Percentiles rank a stretch among this genome's conserved stretches.
These are phyloP conservation scores for Oryzias celebensis DNA, from an alignment of 2,113 vertebrate genomes.

Conservation along the genomic window DNA sequence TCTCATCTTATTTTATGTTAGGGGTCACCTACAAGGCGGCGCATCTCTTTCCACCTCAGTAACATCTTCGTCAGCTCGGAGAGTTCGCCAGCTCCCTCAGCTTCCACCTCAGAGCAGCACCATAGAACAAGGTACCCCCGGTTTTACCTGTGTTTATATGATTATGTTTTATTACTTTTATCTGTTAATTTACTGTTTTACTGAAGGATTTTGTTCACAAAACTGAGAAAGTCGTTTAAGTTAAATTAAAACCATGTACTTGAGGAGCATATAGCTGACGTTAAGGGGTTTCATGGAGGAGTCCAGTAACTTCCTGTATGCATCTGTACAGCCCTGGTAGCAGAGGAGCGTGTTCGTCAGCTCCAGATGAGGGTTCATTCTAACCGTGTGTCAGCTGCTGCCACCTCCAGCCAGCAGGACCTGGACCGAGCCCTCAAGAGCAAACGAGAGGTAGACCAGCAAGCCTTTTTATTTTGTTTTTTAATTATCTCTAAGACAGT, in stretches of 20 bases:
- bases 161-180: too few relatives aligned
- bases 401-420: conserved; percentile 91
- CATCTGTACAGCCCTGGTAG: conserved; percentile 83
- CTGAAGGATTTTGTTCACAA: too few relatives aligned
- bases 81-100: conserved; percentile 92
- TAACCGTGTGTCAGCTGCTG: conserved; percentile 86
- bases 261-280: too few relatives aligned
- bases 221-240: too few relatives aligned
- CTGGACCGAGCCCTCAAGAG: conserved; percentile 85
- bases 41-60: conserved; percentile 82
- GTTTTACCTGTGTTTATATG: too few relatives aligned
- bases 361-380: conserved; percentile 93
- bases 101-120: conserved; percentile 92
- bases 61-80: conserved; percentile 81
- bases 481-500: too few relatives aligned
- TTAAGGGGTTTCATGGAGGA: too few relatives aligned
- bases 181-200: too few relatives aligned
- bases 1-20: conserved; percentile 54
- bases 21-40: conserved; percentile 85
- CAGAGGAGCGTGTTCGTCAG: conserved; percentile 92
- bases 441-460: conserved; percentile 75
- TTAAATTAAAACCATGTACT: too few relatives aligned
- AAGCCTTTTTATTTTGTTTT: not conserved
- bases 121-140: conserved; percentile 85
- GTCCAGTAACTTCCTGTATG: too few relatives aligned